Evolutionary conservation across 2,888 invertebrate genomes (phyloP).

Genomic region (Podotricha telesiphe): DNA sequence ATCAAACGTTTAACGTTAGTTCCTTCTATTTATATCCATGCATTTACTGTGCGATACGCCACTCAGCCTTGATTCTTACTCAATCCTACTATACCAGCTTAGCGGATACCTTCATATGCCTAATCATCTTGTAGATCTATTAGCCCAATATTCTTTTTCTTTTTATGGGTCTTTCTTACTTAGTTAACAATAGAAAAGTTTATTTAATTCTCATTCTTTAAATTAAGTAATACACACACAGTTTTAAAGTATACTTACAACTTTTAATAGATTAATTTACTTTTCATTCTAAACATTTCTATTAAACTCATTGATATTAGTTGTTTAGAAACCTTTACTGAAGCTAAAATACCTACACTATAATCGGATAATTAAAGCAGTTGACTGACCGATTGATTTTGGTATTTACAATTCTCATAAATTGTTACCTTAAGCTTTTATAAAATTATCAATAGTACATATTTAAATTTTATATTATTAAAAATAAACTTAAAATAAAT

Average conservation of each 20-base stretch:
- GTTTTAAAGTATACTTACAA: too few species aligned
- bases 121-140: slow-evolving; percentile 18
- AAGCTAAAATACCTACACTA: not conserved
- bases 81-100: slow-evolving; percentile 40
- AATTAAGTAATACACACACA: too few species aligned
- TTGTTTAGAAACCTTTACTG: not conserved
- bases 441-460: not conserved
- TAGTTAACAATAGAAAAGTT: too few species aligned
- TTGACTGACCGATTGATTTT: slow-evolving; percentile 14
- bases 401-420: not conserved
- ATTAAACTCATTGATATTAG: not conserved
- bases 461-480: not conserved
- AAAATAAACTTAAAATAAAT: not conserved
- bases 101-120: slow-evolving; percentile 31
- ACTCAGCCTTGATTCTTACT: slow-evolving; percentile 66
- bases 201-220: too few species aligned
- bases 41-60: slow-evolving; percentile 60
- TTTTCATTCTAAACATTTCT: not conserved
- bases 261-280: not conserved
- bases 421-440: not conserved
- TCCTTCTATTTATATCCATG: slow-evolving; percentile 72
- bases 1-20: slow-evolving; percentile 58
- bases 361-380: not conserved
- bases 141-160: too few species aligned
- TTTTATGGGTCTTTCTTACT: not conserved